Evolutionary conservation across 92 coral and sea anemone genomes (phyloP).

Genomic region (Siderastrea siderea): DNA sequence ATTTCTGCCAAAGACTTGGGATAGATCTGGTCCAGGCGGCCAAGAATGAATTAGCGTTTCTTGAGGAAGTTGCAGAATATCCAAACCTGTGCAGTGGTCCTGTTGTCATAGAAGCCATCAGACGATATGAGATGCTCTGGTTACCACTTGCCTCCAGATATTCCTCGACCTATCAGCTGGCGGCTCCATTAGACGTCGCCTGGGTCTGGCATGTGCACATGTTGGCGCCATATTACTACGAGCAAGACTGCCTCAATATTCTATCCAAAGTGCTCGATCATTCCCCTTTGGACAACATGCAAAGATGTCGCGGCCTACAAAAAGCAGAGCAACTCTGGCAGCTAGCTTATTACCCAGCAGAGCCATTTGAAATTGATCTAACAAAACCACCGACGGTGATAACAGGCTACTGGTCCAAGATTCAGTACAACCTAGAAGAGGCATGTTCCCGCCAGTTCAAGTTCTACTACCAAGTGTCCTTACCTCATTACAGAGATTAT

Average conservation of each 20-base stretch:
- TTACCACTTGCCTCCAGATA: neutral
- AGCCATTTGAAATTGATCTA: conserved; percentile 32
- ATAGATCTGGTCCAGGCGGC: conserved; percentile 51
- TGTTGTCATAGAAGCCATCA: neutral
- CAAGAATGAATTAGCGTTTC: conserved; percentile 17
- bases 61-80: conserved; percentile 40
- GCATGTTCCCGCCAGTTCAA: conserved; percentile 53
- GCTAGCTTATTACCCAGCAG: conserved; percentile 1
- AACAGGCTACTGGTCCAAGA: conserved; percentile 25
- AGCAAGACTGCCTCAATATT: conserved; percentile 45
- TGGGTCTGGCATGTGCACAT: conserved; percentile 80
- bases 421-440: conserved; percentile 37
- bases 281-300: neutral
- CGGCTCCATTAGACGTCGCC: conserved; percentile 74
- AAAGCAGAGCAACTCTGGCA: conserved; percentile 41
- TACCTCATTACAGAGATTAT: conserved; percentile 72
- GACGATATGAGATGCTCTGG: conserved; percentile 6
- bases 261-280: conserved; percentile 33
- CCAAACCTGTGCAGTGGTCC: conserved; percentile 36
- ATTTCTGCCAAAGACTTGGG: neutral
- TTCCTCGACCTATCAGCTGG: neutral
- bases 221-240: conserved; percentile 65
- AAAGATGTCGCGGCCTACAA: conserved; percentile 8
- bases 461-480: conserved; percentile 71
- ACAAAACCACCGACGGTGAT: neutral